Conservation (phyloP, 2,888 invertebrate genomes). For the Lymantria monacha region DNA sequence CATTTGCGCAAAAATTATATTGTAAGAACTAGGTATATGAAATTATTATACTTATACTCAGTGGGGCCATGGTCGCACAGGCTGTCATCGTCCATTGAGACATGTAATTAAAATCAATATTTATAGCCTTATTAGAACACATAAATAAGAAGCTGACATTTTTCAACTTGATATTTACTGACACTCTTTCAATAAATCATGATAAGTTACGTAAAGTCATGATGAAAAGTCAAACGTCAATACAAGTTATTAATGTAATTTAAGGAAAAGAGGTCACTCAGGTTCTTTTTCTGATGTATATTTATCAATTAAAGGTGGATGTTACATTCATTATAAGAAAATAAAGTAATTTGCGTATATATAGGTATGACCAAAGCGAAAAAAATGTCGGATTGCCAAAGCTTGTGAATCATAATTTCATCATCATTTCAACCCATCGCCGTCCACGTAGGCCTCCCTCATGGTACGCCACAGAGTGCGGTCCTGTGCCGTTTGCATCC, state of each 20-base stretch:
- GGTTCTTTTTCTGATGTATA: not conserved
- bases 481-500: too few relatives aligned
- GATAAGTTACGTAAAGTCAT: constrained; percentile 19
- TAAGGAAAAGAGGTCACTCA: not conserved
- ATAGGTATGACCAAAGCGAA: too few relatives aligned
- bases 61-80: constrained; percentile 10
- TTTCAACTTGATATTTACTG: constrained; percentile 44
- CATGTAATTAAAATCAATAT: constrained; percentile 64
- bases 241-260: constrained; percentile 10
- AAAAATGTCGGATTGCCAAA: too few relatives aligned
- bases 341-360: too few relatives aligned
- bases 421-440: too few relatives aligned
- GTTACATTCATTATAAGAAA: too few relatives aligned
- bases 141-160: constrained; percentile 49
- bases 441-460: too few relatives aligned
- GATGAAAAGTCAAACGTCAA: constrained; percentile 10
- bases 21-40: too few relatives aligned
- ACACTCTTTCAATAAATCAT: constrained; percentile 34
- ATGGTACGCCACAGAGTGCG: too few relatives aligned
- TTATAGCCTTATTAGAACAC: constrained; percentile 54
- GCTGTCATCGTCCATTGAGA: constrained; percentile 42
- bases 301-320: not conserved
- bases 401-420: too few relatives aligned
- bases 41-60: not conserved
- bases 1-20: too few relatives aligned